Percentiles rank a stretch among this genome's conserved stretches.
These are phyloP conservation scores for Tetragonisca angustula DNA, from an alignment of 2,888 invertebrate genomes.

Conservation along the genomic window DNA sequence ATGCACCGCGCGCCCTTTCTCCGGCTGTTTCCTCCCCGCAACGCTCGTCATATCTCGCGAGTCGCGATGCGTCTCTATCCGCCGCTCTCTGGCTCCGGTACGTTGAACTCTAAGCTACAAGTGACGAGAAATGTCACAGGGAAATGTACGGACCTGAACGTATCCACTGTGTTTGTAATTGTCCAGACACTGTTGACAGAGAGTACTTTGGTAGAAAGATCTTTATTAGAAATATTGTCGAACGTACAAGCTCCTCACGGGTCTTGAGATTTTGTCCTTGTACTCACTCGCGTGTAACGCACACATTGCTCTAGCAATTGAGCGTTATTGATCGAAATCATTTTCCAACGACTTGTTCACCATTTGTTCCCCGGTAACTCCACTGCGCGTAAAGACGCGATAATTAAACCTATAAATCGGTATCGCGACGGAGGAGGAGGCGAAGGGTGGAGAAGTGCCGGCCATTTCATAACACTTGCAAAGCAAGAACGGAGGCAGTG, in stretches of 20 bases:
- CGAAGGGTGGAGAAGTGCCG: slow-evolving; percentile 16
- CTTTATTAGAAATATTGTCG: not conserved
- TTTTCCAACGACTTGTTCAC: not conserved
- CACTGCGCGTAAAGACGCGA: slow-evolving; percentile 46
- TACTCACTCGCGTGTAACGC: not conserved
- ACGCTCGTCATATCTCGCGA: slow-evolving; percentile 43
- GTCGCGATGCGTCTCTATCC: slow-evolving; percentile 44
- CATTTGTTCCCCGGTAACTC: not conserved
- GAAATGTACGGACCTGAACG: not conserved
- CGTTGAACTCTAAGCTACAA: not conserved
- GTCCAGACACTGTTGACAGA: no score
- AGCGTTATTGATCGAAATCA: not conserved
- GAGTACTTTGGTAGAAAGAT: not conserved
- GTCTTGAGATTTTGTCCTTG: not conserved
- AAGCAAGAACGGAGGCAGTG: slow-evolving; percentile 59
- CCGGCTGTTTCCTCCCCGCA: slow-evolving; percentile 50
- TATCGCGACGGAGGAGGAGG: slow-evolving; percentile 27
- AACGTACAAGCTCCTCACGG: not conserved
- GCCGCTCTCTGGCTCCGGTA: not conserved
- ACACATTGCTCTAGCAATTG: not conserved
- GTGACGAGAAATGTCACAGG: not conserved
- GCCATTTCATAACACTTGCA: slow-evolving; percentile 72
- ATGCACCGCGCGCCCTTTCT: slow-evolving; percentile 44
- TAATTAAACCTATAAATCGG: slow-evolving; percentile 73
- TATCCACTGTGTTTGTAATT: no score